Percentiles rank a stretch among this genome's conserved stretches.
These are phyloP conservation scores for Blastomussa wellsi DNA, from an alignment of 92 coral and sea anemone genomes.

Conservation along the genomic window DNA sequence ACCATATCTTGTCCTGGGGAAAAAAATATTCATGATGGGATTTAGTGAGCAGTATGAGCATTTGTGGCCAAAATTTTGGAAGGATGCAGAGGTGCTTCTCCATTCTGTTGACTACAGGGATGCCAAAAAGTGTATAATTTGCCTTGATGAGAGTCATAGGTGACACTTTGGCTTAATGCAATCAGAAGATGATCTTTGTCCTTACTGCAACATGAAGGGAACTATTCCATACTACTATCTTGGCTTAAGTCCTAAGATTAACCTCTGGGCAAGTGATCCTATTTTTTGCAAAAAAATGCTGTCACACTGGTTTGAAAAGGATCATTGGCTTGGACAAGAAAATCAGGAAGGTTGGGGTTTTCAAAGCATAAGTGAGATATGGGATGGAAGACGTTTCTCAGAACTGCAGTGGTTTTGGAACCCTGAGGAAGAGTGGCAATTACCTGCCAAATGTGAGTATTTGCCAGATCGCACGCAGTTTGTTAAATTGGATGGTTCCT, in stretches of 20 bases:
- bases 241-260: conserved; percentile 21
- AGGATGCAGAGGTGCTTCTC: not conserved
- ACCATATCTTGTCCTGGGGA: not conserved
- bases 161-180: conserved; percentile 17
- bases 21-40: conserved; percentile 5
- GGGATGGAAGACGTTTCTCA: too few relatives aligned
- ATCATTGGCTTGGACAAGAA: conserved; percentile 36
- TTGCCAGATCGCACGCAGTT: too few relatives aligned
- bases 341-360: conserved; percentile 38
- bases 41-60: not conserved
- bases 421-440: too few relatives aligned
- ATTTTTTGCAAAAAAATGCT: conserved; percentile 19
- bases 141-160: not conserved
- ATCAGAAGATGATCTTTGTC: conserved; percentile 21
- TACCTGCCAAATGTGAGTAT: too few relatives aligned
- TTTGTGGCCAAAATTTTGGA: conserved; percentile 6
- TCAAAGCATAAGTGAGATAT: conserved; percentile 2
- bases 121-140: not conserved
- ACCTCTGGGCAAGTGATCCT: conserved; percentile 31
- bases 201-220: conserved; percentile 12
- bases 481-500: too few relatives aligned
- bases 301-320: conserved; percentile 26
- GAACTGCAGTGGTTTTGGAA: too few relatives aligned
- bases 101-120: not conserved
- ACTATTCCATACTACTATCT: conserved; percentile 34